Evolutionary conservation across 2,113 vertebrate genomes (phyloP), one percentile per base, ranked within the genome.

Genomic region (Phoxinus phoxinus): DNA sequence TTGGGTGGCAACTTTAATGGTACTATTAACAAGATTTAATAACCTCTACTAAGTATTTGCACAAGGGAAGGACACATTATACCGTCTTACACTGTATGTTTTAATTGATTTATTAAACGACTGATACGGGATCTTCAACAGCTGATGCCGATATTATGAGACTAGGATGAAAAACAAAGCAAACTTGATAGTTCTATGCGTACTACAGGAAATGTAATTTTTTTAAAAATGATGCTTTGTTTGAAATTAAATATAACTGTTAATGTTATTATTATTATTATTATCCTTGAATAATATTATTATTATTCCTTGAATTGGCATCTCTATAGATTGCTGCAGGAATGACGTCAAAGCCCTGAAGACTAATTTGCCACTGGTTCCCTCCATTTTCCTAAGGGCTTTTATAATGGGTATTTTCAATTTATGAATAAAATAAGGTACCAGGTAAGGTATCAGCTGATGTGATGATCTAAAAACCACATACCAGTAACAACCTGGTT

Each of bases 1-100:
- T 56, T 82, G 44, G 78, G 72, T 58, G 32, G 61, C 59, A 25
- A 35, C 51, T 80, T 79, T 56, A 44, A 23, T 56, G 72, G 59
- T 41, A 65, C 30, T 2, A 59, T 71, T 61, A 61, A n/a, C 41
- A 35, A 27, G 41, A 35, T 79, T 81, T 76, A 74, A 65, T 75
- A 32, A 35, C 63, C 30, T 56, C 37, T 0, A 3, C 61, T 51
- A 46, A 79, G 77, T 63, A 67, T 5, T 67, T 51, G n/a, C 35
- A 80, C 37, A 63, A 59, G 56, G 35, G n/a, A 8, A 19, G 58
- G 58, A 58, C n/a, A 27, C 25, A 81, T 81, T 81, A 81, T 41
- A 44, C n/a, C 1, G 17, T 63, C 4, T 80, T 63, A 46, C 7
- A 44, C 58, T 63, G n/a, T n/a, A 63, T 46, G 78, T 21, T 46